Percentiles rank a stretch among this genome's conserved stretches.
These are phyloP conservation scores for Drosophila ustulata DNA, from an alignment of 2,888 invertebrate genomes.

Conservation along the genomic window DNA sequence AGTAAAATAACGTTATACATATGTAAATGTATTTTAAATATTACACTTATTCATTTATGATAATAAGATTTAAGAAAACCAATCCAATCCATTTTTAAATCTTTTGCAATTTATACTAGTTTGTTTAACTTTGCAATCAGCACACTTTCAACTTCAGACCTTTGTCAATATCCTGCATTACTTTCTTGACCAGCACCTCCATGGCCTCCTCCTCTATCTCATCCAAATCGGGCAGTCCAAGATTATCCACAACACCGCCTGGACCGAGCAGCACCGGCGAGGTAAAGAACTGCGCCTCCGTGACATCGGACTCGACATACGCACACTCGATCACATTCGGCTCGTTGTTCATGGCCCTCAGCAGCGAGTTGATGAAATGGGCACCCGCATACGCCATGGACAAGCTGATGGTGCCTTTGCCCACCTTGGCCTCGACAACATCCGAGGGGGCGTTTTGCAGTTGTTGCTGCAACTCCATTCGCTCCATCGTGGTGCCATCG, in stretches of 20 bases:
- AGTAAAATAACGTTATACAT: too few species aligned
- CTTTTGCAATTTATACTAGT: too few species aligned
- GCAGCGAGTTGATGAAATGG: constrained; percentile 92
- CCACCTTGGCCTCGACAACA: constrained; percentile 95
- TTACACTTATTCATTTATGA: too few species aligned
- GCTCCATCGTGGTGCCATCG: constrained; percentile 90
- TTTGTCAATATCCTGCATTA: constrained; percentile 82
- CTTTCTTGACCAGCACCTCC: constrained; percentile 93
- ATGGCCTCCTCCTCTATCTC: constrained; percentile 91
- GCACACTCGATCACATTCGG: constrained; percentile 94
- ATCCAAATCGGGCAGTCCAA: constrained; percentile 93
- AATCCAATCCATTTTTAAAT: too few species aligned
- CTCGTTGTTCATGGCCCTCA: constrained; percentile 91
- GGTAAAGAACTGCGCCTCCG: constrained; percentile 95
- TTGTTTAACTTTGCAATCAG: background rate
- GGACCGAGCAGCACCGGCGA: constrained; percentile 92
- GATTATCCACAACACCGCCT: constrained; percentile 93
- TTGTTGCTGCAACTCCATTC: constrained; percentile 92
- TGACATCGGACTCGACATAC: constrained; percentile 93
- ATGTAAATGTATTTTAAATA: too few species aligned
- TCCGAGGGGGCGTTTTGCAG: constrained; percentile 99
- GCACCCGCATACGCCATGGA: constrained; percentile 99
- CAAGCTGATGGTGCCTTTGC: constrained; percentile 97
- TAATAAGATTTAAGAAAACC: too few species aligned
- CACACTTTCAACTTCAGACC: background rate